A percentile compares a stretch with the other conserved stretches of the same genome.
Evolutionary conservation across 1,140 invertebrate species (phyloP).

Genomic region (Paracyclopina nana): DNA sequence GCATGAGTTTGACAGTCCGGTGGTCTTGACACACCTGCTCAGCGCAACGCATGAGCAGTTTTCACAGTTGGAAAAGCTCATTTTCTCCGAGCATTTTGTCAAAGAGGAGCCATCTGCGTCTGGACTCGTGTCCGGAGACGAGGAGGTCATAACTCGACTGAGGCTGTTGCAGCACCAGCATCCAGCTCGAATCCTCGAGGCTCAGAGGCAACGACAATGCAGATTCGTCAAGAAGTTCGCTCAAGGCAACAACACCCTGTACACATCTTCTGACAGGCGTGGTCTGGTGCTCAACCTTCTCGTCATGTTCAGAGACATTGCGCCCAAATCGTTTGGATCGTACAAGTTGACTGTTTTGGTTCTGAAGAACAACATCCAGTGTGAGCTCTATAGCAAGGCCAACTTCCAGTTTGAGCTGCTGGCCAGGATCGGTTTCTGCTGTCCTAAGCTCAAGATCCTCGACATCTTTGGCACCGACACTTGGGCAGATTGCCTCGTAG

Average conservation of each 20-base stretch:
- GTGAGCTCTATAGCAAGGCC: conserved; percentile 11
- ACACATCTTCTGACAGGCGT: not conserved
- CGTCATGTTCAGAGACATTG: conserved; percentile 10
- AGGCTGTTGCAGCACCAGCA: no score
- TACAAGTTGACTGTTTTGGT: conserved; percentile 13
- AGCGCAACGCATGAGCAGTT: not conserved
- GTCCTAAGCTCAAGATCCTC: conserved; percentile 7
- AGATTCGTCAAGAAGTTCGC: conserved; percentile 2
- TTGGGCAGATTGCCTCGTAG: conserved; percentile 15
- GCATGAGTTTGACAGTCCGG: conserved; percentile 9
- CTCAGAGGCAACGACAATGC: not conserved
- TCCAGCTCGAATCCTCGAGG: not conserved
- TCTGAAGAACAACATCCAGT: conserved; percentile 15
- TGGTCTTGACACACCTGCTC: conserved; percentile 10
- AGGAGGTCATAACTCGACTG: no score
- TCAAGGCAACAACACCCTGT: no score
- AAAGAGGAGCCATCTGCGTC: not conserved
- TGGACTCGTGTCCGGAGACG: not conserved
- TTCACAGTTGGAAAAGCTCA: not conserved
- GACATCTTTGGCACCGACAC: conserved; percentile 17
- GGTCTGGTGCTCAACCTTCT: conserved; percentile 6
- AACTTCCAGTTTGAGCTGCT: conserved; percentile 16
- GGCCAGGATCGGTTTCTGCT: conserved; percentile 11
- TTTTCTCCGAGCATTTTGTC: conserved; percentile 12
- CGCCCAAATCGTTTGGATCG: not conserved